A percentile compares a stretch with the other conserved stretches of the same genome.
Evolutionary conservation across 1,140 invertebrate genomes (phyloP).

Genomic region (Pemphigus obesinymphae): DNA sequence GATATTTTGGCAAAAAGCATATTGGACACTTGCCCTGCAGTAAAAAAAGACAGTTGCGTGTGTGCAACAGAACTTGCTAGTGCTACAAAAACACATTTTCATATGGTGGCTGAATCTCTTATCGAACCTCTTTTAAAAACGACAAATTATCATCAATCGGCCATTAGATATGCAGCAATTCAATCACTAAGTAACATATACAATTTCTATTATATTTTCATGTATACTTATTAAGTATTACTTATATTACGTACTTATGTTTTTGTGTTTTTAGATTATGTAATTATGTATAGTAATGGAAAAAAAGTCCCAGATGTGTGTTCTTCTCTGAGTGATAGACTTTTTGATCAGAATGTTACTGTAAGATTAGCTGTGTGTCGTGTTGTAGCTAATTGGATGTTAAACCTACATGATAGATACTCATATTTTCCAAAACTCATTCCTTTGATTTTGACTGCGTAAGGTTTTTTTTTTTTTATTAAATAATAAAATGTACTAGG

Average conservation of each 20-base stretch:
- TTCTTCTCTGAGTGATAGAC: conserved; percentile 64
- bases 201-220: background rate
- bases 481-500: background rate
- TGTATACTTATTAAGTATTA: background rate
- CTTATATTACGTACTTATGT: background rate
- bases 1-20: conserved; percentile 67
- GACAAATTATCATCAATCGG: conserved; percentile 75
- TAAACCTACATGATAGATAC: conserved; percentile 68
- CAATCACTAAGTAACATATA: conserved; percentile 61
- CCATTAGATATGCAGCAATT: conserved; percentile 67
- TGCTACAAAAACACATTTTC: conserved; percentile 64
- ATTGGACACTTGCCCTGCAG: conserved; percentile 69
- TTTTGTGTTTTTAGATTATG: conserved; percentile 52
- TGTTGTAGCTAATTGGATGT: conserved; percentile 64
- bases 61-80: conserved; percentile 63
- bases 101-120: conserved; percentile 65
- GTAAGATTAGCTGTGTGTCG: conserved; percentile 63
- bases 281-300: conserved; percentile 58
- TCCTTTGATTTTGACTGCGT: conserved; percentile 68
- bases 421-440: conserved; percentile 71
- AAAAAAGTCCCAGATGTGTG: conserved; percentile 60
- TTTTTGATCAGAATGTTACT: conserved; percentile 68
- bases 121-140: conserved; percentile 67
- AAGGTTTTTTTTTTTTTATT: conserved; percentile 42
- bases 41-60: conserved; percentile 71